Percentiles rank a stretch among this genome's conserved stretches.
Conservation (phyloP, 2,888 invertebrate genomes). For the Synergus itoensis region DNA sequence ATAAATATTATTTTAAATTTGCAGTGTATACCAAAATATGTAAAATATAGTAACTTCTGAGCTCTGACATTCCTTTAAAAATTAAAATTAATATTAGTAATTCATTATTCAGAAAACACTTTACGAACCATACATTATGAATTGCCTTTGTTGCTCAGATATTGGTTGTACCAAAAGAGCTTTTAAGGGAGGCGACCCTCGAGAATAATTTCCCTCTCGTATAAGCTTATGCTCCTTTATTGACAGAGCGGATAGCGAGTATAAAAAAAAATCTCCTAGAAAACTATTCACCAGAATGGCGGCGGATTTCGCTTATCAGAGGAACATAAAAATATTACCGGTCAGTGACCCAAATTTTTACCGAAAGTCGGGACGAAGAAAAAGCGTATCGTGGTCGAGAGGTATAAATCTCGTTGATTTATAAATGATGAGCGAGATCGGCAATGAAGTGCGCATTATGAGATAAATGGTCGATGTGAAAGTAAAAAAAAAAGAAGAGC, state of each 20-base stretch:
- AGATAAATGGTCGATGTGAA: constrained; percentile 49
- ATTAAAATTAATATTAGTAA: not conserved
- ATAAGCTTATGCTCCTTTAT: constrained; percentile 42
- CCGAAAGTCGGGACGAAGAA: constrained; percentile 44
- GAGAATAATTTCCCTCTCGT: constrained; percentile 43
- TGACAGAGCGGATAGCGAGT: constrained; percentile 47
- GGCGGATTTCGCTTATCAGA: constrained; percentile 58
- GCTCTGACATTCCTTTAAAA: not conserved
- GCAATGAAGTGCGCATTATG: constrained; percentile 48
- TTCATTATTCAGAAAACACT: not conserved
- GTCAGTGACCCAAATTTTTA: constrained; percentile 55
- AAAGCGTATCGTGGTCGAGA: constrained; percentile 56
- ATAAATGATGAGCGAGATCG: constrained; percentile 62
- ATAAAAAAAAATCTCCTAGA: constrained; percentile 49
- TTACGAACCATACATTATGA: constrained; percentile 4
- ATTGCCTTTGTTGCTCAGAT: constrained; percentile 33
- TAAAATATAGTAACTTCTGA: no score
- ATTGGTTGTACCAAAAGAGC: constrained; percentile 27
- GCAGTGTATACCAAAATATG: no score
- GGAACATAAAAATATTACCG: constrained; percentile 62
- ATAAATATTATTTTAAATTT: no score
- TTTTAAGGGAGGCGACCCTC: constrained; percentile 39
- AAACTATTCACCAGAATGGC: constrained; percentile 27
- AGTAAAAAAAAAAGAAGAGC: constrained; percentile 19
- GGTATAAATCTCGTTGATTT: constrained; percentile 63